Percentiles rank a stretch among this genome's conserved stretches.
These are phyloP conservation scores for Bombyx mandarina DNA, from an alignment of 1,140 invertebrate genomes.

Conservation along the genomic window DNA sequence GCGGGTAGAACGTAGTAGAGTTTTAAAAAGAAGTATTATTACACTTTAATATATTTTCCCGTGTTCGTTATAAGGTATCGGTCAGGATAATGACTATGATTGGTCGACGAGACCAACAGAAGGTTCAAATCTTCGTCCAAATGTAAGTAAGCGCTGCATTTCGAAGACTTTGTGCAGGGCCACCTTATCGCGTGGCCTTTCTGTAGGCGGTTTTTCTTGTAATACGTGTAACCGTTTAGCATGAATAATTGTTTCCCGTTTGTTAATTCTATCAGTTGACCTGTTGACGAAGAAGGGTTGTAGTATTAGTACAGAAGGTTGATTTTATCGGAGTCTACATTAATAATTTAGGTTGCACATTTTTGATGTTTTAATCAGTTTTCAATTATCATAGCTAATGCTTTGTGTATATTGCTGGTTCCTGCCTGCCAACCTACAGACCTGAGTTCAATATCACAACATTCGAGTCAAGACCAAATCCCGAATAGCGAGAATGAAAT, in stretches of 20 bases:
- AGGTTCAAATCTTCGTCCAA: constrained; percentile 17
- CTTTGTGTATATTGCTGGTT: too few relatives aligned
- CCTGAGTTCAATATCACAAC: too few relatives aligned
- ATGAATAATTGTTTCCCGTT: constrained; percentile 17
- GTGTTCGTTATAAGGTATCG: constrained; percentile 4
- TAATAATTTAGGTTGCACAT: too few relatives aligned
- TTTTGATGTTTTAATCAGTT: too few relatives aligned
- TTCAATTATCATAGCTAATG: too few relatives aligned
- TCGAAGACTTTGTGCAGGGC: constrained; percentile 20
- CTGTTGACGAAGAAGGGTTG: constrained; percentile 6
- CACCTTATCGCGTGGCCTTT: constrained; percentile 15
- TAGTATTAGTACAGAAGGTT: too few relatives aligned
- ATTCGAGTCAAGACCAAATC: too few relatives aligned
- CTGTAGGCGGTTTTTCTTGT: constrained; percentile 14
- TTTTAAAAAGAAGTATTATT: neutral
- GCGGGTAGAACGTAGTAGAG: too few relatives aligned
- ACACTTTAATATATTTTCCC: constrained; percentile 20
- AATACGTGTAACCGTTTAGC: constrained; percentile 22
- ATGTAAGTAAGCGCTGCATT: constrained; percentile 24
- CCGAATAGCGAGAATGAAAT: too few relatives aligned
- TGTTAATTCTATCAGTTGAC: constrained; percentile 15
- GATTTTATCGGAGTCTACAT: too few relatives aligned
- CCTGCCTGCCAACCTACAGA: too few relatives aligned
- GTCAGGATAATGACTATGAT: constrained; percentile 15
- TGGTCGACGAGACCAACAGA: constrained; percentile 8